Evolutionary conservation across 2,797 vertebrate species (phyloP).

Genomic region (Pterois miles): DNA sequence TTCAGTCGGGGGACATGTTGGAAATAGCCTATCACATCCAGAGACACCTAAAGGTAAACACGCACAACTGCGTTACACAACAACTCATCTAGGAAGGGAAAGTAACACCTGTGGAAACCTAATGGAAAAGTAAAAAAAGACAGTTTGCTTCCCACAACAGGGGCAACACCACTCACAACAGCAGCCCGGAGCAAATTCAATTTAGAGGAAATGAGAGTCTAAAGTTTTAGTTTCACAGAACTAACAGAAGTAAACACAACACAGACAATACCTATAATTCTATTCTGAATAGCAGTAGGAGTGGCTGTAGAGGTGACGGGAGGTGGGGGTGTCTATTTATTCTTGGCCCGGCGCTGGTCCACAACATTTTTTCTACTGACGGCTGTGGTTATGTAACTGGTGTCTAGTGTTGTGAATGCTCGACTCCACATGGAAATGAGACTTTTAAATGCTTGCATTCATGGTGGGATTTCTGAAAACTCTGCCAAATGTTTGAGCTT

Average conservation of each 20-base stretch:
- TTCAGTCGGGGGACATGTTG: slow-evolving; percentile 90
- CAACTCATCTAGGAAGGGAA: background rate
- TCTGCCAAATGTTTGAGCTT: background rate
- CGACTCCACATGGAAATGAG: background rate
- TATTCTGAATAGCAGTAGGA: background rate
- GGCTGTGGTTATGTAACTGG: slow-evolving; percentile 47
- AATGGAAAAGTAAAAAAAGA: background rate
- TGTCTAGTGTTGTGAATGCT: slow-evolving; percentile 8
- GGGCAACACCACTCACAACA: background rate
- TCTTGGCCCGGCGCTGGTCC: slow-evolving; percentile 19
- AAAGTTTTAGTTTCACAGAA: background rate
- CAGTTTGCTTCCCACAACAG: background rate
- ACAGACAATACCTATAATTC: background rate
- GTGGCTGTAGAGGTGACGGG: no score
- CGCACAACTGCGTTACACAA: background rate
- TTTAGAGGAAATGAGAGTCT: background rate
- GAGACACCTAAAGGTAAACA: slow-evolving; percentile 92
- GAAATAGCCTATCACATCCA: slow-evolving; percentile 92
- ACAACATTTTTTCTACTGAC: background rate
- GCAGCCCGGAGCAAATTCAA: background rate
- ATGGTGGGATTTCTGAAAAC: background rate
- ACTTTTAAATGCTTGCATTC: background rate
- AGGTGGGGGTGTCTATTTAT: background rate
- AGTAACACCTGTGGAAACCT: background rate
- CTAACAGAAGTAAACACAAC: background rate